Percentiles rank a stretch among this genome's conserved stretches.
Conservation (phyloP, 2,888 invertebrate genomes). For the Pseudoips prasinana region DNA sequence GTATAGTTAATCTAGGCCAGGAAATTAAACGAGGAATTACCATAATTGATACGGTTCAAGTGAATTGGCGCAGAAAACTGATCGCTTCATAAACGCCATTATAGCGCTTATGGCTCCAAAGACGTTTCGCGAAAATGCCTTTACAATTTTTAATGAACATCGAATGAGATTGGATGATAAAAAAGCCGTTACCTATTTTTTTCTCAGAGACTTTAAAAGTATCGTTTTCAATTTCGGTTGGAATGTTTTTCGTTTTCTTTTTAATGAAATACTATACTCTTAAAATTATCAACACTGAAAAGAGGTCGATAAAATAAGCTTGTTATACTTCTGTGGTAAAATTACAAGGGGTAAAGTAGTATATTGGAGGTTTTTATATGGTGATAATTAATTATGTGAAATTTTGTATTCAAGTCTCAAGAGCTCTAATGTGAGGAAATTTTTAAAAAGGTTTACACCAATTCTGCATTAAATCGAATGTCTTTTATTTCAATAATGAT, state of each 20-base stretch:
- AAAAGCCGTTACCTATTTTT: conserved; percentile 34
- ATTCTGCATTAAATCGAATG: too few relatives aligned
- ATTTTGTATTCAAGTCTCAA: too few relatives aligned
- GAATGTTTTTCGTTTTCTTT: conserved; percentile 12
- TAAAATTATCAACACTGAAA: conserved; percentile 25
- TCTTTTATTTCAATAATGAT: too few relatives aligned
- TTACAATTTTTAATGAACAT: conserved; percentile 52
- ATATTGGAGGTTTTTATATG: conserved; percentile 6
- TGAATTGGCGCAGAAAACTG: conserved; percentile 73
- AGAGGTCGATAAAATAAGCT: conserved; percentile 17
- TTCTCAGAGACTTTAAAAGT: conserved; percentile 17
- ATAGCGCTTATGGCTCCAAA: conserved; percentile 27
- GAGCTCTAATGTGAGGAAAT: too few relatives aligned
- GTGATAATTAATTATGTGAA: conserved; percentile 17
- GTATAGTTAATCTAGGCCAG: conserved; percentile 71
- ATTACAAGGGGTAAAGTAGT: too few relatives aligned
- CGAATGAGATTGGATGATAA: conserved; percentile 51
- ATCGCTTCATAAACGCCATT: conserved; percentile 53
- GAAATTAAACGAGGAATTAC: conserved; percentile 79
- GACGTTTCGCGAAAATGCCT: conserved; percentile 43
- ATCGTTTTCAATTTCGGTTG: conserved; percentile 16
- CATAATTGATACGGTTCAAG: conserved; percentile 79
- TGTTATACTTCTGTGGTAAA: too few relatives aligned
- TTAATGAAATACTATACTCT: conserved; percentile 19
- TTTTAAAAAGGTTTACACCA: too few relatives aligned